Evolutionary conservation across 1,140 invertebrate genomes (phyloP), one percentile per base, ranked within the genome.

Genomic region (Bombus cullumanus): DNA sequence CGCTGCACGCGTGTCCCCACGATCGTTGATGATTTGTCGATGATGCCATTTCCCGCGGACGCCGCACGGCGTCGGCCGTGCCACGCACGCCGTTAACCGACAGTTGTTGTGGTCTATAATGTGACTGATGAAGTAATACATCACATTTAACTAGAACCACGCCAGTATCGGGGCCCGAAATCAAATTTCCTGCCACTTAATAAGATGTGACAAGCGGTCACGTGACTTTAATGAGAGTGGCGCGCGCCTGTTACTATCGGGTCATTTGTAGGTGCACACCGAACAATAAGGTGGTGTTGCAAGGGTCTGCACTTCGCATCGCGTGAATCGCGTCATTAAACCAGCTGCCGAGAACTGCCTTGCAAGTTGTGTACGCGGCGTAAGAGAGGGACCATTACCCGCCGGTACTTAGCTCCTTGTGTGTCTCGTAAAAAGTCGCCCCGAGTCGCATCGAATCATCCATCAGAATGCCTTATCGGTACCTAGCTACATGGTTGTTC

Each of bases 191-290:
- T 90, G 91, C 88, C 89, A 91, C 89, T 93, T 93, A 93, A 93
- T 93, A 92, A 93, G 92, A 93, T 92, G 91, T 92, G 91, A 93
- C 92, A 93, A 90, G 92, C 84, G 86, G 92, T 92, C 89, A 93
- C 92, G 92, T 92, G 92, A 92, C 91, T 89, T 89, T 89, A 88
- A 88, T 78, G 87, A 88, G 87, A 87, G 68, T 85, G 85, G 84
- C 82, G 81, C 81, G 87, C 85, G 85, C 85, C 31, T 87, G 83
- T 85, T 66, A 79, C 87, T 64, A 91, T 85, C 71, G 80, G 81
- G 85, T 78, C 66, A 72, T 88, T 88, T 83, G 86, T 82, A 83
- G 62, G 72, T 86, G 41, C 47, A 88, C 69, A 10, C 8, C 5
- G 85, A 86, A 88, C 64, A 87, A 87, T 88, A 81, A 69, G 72